These are phyloP conservation scores for Epicampocera succincta DNA, from an alignment of 2,888 invertebrate species.

Conservation along the genomic window DNA sequence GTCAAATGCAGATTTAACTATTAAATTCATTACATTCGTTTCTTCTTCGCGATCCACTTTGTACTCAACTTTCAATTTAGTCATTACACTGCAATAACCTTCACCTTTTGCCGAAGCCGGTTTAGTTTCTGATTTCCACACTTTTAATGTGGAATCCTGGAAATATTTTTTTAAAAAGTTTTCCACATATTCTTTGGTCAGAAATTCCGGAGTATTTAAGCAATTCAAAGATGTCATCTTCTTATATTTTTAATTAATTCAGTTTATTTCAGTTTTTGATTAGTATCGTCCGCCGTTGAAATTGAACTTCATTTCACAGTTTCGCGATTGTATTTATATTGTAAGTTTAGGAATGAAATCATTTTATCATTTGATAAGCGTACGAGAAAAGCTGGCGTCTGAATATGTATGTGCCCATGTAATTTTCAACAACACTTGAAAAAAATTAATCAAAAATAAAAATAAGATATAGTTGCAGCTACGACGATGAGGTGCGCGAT, in stretches of 20 bases:
- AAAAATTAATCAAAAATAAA: not conserved
- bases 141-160: conserved; percentile 71
- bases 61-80: conserved; percentile 68
- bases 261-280: not conserved
- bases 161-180: conserved; percentile 71
- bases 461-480: too few relatives aligned
- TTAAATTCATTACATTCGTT: conserved; percentile 64
- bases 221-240: conserved; percentile 5
- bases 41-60: conserved; percentile 1
- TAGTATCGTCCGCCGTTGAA: conserved; percentile 1
- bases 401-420: not conserved
- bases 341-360: conserved; percentile 30
- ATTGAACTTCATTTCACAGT: conserved; percentile 16
- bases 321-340: conserved; percentile 34
- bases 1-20: conserved; percentile 75
- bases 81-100: conserved; percentile 76
- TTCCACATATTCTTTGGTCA: conserved; percentile 75
- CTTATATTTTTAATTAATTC: not conserved
- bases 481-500: too few relatives aligned
- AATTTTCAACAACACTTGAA: not conserved
- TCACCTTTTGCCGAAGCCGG: conserved; percentile 76
- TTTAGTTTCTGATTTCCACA: conserved; percentile 70
- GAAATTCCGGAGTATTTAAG: conserved; percentile 73
- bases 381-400: not conserved
- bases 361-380: conserved; percentile 7